Base-by-base conservation (phyloP, 2,797 vertebrate species). In the Lepus oiostolus region DNA sequence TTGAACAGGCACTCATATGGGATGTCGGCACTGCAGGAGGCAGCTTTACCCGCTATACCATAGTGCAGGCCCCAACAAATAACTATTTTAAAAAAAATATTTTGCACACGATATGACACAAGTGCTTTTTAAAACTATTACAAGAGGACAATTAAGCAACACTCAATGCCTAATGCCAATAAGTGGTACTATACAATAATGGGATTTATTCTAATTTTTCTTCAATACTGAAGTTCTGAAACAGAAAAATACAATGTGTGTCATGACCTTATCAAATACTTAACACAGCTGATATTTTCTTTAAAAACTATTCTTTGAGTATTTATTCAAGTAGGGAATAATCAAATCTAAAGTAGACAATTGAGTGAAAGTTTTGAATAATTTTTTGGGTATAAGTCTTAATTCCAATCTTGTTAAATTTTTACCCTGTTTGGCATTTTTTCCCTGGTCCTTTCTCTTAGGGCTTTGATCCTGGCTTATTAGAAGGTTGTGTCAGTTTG, bases 241-340 rank as follows among this genome's bases (percentile, higher is more conserved):
- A 91, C 85, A 9, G 32, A 28, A 94, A 95, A 75, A 58, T 1
- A 5, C 7, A 65, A 10, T 76, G 19, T 42, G 12, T 65, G 22
- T 9, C 32, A 68, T 22, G 21, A n/a, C 28, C 32, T 79, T 87
- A 77, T 79, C 42, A 76, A 19, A 2, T 68, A 17, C 21, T 84
- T 84, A 82, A 42, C 10, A 71, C 2, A 72, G 26, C 26, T 80
- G 21, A 67, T 26, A 26, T 63, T 65, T n/a, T 83, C n/a, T 75
- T 90, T 91, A 50, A 60, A 85, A 77, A 42, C 28, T 7, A n/a
- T 70, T 63, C 52, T 80, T 79, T 86, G n/a, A 67, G 30, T 13
- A 90, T 92, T 81, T 91, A 87, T 21, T 60, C 82, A 88, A 87
- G 7, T 85, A 26, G 70, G 75, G 10, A 71, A 74, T 63, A 35